Conservation (phyloP, 2,888 invertebrate genomes). For the Leptinotarsa peninsularis region DNA sequence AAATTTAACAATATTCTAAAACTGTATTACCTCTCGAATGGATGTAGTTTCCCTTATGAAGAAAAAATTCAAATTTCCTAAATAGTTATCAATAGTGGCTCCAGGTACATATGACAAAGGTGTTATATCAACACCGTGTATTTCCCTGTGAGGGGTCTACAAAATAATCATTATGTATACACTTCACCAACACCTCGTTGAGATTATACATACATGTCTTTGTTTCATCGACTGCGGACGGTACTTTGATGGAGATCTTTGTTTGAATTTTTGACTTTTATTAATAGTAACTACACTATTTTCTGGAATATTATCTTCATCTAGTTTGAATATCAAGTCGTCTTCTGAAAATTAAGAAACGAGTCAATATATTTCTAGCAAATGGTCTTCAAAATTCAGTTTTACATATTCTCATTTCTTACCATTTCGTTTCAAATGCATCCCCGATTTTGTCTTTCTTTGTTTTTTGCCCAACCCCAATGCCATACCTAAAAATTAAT, state of each 20-base stretch:
- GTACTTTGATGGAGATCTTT: slow-evolving; percentile 70
- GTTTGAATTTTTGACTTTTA: slow-evolving; percentile 66
- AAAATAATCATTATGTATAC: slow-evolving; percentile 44
- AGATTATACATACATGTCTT: slow-evolving; percentile 58
- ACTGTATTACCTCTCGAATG: slow-evolving; percentile 77
- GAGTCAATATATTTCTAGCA: slow-evolving; percentile 10
- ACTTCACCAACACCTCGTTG: neutral
- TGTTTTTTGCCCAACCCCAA: slow-evolving; percentile 77
- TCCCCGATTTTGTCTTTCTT: slow-evolving; percentile 67
- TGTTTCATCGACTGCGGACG: slow-evolving; percentile 58
- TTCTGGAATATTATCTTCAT: slow-evolving; percentile 76
- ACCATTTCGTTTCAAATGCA: slow-evolving; percentile 63
- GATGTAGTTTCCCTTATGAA: slow-evolving; percentile 96
- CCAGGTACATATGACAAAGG: slow-evolving; percentile 85
- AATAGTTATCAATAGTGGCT: slow-evolving; percentile 80
- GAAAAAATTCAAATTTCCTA: slow-evolving; percentile 93
- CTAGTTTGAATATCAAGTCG: slow-evolving; percentile 86
- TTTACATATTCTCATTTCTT: slow-evolving; percentile 35
- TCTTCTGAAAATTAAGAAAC: slow-evolving; percentile 68
- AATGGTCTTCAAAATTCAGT: neutral
- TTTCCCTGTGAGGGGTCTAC: slow-evolving; percentile 65
- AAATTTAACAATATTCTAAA: neutral
- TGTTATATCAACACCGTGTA: slow-evolving; percentile 82
- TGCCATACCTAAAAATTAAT: slow-evolving; percentile 75
- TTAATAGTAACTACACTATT: slow-evolving; percentile 51